A percentile compares a stretch with the other conserved stretches of the same genome.
Evolutionary conservation across 92 coral and sea anemone species (phyloP).

Genomic region (Siderastrea siderea): DNA sequence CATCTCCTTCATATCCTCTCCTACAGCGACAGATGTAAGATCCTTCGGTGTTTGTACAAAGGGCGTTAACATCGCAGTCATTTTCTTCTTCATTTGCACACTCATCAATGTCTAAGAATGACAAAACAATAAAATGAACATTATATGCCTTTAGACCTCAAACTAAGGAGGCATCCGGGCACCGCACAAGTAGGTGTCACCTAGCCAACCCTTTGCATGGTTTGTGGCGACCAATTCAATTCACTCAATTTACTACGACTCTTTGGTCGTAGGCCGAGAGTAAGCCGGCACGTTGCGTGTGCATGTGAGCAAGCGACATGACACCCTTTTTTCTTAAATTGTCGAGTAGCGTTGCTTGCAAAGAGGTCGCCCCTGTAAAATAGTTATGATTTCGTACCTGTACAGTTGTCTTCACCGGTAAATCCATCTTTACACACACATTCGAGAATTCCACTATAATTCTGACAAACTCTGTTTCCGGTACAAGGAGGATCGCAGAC

Average conservation of each 20-base stretch:
- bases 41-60: slow-evolving; percentile 60
- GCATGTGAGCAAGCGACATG: too few relatives aligned
- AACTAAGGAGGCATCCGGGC: too few relatives aligned
- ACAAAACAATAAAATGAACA: not conserved
- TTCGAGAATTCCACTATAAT: slow-evolving; percentile 23
- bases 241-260: too few relatives aligned
- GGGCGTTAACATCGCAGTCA: slow-evolving; percentile 52
- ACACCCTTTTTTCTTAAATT: too few relatives aligned
- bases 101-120: slow-evolving; percentile 45
- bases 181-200: too few relatives aligned
- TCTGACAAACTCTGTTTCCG: slow-evolving; percentile 53
- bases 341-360: too few relatives aligned
- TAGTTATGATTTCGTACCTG: slow-evolving; percentile 13
- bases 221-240: too few relatives aligned
- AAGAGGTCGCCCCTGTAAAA: too few relatives aligned
- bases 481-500: slow-evolving; percentile 44
- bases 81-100: slow-evolving; percentile 27
- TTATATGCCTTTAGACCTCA: too few relatives aligned
- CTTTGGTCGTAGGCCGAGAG: too few relatives aligned
- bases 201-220: too few relatives aligned
- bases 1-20: slow-evolving; percentile 56
- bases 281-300: too few relatives aligned
- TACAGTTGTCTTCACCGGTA: slow-evolving; percentile 52
- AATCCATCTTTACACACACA: slow-evolving; percentile 57
- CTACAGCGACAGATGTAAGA: slow-evolving; percentile 59